Conservation (phyloP, 2,113 vertebrate species). For the Trematocara unimaculatum region DNA sequence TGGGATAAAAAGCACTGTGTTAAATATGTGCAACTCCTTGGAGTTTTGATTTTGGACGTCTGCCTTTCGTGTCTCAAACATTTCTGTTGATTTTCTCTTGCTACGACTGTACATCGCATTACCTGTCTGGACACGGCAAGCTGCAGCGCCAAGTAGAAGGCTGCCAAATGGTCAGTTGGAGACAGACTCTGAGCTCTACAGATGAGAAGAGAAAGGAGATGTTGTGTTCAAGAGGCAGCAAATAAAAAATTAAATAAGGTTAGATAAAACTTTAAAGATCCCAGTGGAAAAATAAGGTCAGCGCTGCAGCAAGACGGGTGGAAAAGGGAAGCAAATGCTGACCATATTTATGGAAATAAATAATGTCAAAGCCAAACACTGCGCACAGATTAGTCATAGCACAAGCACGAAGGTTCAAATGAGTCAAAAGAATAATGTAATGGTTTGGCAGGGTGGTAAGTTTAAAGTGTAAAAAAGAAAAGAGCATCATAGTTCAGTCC, state of each 20-base stretch:
- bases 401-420: neutral
- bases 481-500: slow-evolving; percentile 22
- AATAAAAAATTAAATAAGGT: slow-evolving; percentile 9
- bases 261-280: slow-evolving; percentile 24
- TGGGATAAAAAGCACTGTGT: neutral
- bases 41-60: neutral
- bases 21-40: neutral
- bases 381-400: neutral
- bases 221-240: neutral
- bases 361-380: neutral
- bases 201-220: neutral
- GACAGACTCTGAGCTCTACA: slow-evolving; percentile 91
- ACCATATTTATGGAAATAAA: neutral
- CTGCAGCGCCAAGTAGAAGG: slow-evolving; percentile 94
- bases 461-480: neutral
- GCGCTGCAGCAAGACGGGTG: neutral
- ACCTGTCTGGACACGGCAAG: slow-evolving; percentile 98
- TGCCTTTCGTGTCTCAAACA: neutral
- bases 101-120: slow-evolving; percentile 4
- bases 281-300: neutral
- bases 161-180: slow-evolving; percentile 91
- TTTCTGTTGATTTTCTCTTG: neutral
- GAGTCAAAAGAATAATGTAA: neutral
- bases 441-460: neutral
- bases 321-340: neutral